These are phyloP conservation scores for Betta splendens DNA, from an alignment of 2,797 vertebrate genomes.

Conservation along the genomic window DNA sequence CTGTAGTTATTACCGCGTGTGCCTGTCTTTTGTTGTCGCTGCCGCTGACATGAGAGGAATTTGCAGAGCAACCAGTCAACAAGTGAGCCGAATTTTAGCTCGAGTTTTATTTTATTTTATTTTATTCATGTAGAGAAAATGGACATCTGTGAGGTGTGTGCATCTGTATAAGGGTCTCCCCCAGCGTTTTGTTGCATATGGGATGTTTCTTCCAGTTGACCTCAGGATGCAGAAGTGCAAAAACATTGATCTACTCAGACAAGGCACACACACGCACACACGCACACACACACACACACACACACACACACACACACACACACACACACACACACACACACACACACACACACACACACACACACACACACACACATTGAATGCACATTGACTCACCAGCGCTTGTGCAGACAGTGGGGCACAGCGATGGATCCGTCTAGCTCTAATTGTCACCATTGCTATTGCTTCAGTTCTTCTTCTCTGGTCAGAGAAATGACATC, in stretches of 20 bases:
- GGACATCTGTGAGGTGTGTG: no score
- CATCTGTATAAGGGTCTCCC: conserved; percentile 1
- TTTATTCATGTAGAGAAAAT: no score
- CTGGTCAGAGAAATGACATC: conserved; percentile 57
- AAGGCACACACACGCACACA: conserved; percentile 30
- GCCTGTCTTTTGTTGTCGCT: conserved; percentile 51
- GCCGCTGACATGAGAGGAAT: conserved; percentile 50
- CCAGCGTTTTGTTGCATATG: conserved; percentile 24
- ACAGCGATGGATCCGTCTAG: conserved; percentile 49
- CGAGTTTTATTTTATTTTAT: no score
- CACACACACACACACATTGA: conserved; percentile 29
- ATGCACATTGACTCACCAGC: conserved; percentile 19
- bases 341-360: conserved; percentile 22
- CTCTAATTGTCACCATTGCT: conserved; percentile 56
- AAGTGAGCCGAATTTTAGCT: conserved; percentile 42
- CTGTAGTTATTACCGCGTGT: conserved; percentile 68
- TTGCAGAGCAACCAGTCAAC: conserved; percentile 46
- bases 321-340: conserved; percentile 21
- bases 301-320: conserved; percentile 21
- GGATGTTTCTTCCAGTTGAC: no score
- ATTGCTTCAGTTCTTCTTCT: conserved; percentile 46
- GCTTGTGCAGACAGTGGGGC: conserved; percentile 36
- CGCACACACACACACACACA: conserved; percentile 12
- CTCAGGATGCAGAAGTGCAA: conserved; percentile 16
- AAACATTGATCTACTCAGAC: conserved; percentile 44